Conservation (phyloP, 2,888 invertebrate genomes). For the Drosophila meridiana region DNA sequence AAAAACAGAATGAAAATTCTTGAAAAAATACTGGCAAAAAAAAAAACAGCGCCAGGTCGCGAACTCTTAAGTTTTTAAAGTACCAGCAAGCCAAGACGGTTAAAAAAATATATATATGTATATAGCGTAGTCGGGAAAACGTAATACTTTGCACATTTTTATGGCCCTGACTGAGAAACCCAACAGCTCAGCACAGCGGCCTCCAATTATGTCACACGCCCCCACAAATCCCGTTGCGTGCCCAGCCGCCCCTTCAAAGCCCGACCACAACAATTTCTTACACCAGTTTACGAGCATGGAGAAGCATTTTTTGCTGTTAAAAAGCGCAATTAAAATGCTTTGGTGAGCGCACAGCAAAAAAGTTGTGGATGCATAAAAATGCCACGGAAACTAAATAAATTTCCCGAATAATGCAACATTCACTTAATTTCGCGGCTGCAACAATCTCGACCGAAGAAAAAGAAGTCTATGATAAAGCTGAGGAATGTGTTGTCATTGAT, state of each 20-base stretch:
- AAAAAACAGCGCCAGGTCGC: conserved; percentile 18
- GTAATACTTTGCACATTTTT: conserved; percentile 74
- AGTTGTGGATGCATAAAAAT: conserved; percentile 22
- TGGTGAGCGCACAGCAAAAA: conserved; percentile 8
- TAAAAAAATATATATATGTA: conserved; percentile 6
- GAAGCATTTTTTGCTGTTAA: conserved; percentile 29
- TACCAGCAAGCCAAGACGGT: conserved; percentile 4
- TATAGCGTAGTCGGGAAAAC: conserved; percentile 13
- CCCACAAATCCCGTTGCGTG: background rate
- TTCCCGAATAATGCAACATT: conserved; percentile 19
- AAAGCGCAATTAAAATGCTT: conserved; percentile 33
- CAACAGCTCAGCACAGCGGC: conserved; percentile 24
- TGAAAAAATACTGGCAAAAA: conserved; percentile 26
- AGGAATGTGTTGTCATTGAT: conserved; percentile 57
- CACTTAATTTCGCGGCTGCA: conserved; percentile 16
- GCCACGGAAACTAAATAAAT: conserved; percentile 15
- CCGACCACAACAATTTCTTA: conserved; percentile 57
- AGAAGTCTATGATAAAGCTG: background rate
- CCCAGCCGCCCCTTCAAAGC: background rate
- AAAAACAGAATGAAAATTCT: conserved; percentile 55
- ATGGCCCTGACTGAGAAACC: conserved; percentile 51
- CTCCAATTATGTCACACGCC: conserved; percentile 64
- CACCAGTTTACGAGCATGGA: conserved; percentile 67
- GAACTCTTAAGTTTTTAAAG: conserved; percentile 23
- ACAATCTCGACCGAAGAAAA: conserved; percentile 3